Conservation (phyloP, 2,797 vertebrate species). For the Chelidonichthys spinosus region DNA sequence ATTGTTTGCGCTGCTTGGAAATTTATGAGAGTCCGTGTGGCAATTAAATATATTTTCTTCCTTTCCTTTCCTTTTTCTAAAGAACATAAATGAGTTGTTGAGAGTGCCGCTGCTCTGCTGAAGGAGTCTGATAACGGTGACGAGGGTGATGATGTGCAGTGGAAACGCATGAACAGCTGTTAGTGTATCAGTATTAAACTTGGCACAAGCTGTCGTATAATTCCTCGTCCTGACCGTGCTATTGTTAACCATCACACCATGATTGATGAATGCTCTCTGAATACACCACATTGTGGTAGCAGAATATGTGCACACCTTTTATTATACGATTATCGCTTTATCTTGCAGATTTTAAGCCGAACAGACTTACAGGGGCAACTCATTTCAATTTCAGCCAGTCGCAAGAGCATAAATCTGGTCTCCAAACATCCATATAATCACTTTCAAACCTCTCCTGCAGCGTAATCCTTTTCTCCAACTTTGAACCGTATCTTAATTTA, state of each 20-base stretch:
- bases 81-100: slow-evolving; percentile 26
- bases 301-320: background rate
- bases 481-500: background rate
- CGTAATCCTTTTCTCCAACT: background rate
- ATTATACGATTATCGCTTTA: background rate
- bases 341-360: background rate
- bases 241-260: background rate
- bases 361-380: too few relatives aligned
- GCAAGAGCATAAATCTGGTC: background rate
- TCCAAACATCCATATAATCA: background rate
- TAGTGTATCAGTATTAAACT: slow-evolving; percentile 22
- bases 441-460: background rate
- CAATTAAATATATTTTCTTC: slow-evolving; percentile 40
- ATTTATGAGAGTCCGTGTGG: slow-evolving; percentile 50
- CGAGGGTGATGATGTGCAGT: slow-evolving; percentile 11
- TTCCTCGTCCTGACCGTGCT: background rate
- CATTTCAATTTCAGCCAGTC: background rate
- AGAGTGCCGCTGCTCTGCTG: slow-evolving; percentile 3
- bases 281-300: slow-evolving; percentile 3
- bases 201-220: slow-evolving; percentile 3
- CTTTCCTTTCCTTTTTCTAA: slow-evolving; percentile 5
- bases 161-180: slow-evolving; percentile 19
- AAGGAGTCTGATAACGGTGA: slow-evolving; percentile 18
- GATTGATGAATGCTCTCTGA: slow-evolving; percentile 16
- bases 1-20: slow-evolving; percentile 43